Conservation (phyloP, 1,140 invertebrate species). For the Hycleus phaleratus region DNA sequence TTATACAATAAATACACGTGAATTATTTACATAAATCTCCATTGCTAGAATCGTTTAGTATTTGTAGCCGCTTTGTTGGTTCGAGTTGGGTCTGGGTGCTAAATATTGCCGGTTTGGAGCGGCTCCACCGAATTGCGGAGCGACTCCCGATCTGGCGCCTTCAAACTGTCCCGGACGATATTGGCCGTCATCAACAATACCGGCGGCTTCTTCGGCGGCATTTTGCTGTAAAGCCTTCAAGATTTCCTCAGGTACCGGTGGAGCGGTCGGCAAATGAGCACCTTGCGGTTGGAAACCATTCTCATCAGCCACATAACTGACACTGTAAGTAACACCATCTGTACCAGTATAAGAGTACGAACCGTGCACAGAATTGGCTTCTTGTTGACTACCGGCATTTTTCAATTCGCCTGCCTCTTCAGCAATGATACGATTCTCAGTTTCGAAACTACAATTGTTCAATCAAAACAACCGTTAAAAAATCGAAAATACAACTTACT, state of each 20-base stretch:
- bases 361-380: slow-evolving; percentile 54
- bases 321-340: slow-evolving; percentile 56
- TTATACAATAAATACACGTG: too few species aligned
- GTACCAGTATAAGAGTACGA: slow-evolving; percentile 63
- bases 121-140: slow-evolving; percentile 7
- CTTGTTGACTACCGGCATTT: slow-evolving; percentile 46
- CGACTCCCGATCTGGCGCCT: slow-evolving; percentile 2
- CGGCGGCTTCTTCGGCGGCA: slow-evolving; percentile 32
- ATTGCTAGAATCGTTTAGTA: background rate
- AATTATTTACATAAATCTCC: too few species aligned
- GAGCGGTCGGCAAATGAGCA: slow-evolving; percentile 52
- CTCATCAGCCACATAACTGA: slow-evolving; percentile 71
- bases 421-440: slow-evolving; percentile 62
- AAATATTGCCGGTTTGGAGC: background rate
- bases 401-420: slow-evolving; percentile 57
- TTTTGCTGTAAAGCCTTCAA: slow-evolving; percentile 31
- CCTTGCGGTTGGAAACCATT: slow-evolving; percentile 70
- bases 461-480: slow-evolving; percentile 45
- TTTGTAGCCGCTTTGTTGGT: background rate
- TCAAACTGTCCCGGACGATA: slow-evolving; percentile 7
- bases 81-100: background rate
- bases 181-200: slow-evolving; percentile 4
- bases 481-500: slow-evolving; percentile 20
- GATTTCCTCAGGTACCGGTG: slow-evolving; percentile 51
- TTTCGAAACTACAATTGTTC: slow-evolving; percentile 54